Percentiles rank a stretch among this genome's conserved stretches.
Evolutionary conservation across 2,888 invertebrate genomes (phyloP).

Genomic region (Drosophila cognata): DNA sequence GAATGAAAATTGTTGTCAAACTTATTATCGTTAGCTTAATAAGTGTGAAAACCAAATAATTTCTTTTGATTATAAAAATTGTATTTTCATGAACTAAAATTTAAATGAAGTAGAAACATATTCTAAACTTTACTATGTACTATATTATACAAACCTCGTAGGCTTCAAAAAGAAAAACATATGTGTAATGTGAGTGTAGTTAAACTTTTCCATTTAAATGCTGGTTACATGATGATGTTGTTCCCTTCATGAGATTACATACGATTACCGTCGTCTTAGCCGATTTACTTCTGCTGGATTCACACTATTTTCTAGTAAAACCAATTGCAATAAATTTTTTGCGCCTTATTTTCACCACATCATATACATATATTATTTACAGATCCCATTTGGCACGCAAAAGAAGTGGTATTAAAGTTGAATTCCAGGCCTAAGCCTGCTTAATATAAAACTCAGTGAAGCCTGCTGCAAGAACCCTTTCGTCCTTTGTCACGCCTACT

Average conservation of each 20-base stretch:
- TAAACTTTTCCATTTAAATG: not conserved
- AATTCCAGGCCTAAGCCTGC: slow-evolving; percentile 22
- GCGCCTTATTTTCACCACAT: slow-evolving; percentile 23
- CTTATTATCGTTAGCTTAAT: not conserved
- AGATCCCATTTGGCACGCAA: slow-evolving; percentile 16
- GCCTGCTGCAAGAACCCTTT: slow-evolving; percentile 41
- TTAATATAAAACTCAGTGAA: slow-evolving; percentile 24
- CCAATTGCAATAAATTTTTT: not conserved
- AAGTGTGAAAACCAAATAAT: not conserved
- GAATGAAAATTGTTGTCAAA: not conserved
- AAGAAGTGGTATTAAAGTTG: slow-evolving; percentile 15
- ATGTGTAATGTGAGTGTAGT: not conserved
- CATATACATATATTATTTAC: slow-evolving; percentile 39
- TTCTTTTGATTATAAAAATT: not conserved
- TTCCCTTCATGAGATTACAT: not conserved
- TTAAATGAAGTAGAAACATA: not conserved
- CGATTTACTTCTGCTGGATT: not conserved
- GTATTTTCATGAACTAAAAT: too few species aligned
- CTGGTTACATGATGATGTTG: not conserved
- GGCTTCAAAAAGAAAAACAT: not conserved
- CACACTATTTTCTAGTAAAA: not conserved
- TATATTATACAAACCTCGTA: accelerated
- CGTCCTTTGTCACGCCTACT: slow-evolving; percentile 59
- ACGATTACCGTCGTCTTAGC: not conserved
- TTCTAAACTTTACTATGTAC: too few species aligned